Evolutionary conservation across 2,797 vertebrate genomes (phyloP), one percentile per base, ranked within the genome.

Genomic region (Dermochelys coriacea): DNA sequence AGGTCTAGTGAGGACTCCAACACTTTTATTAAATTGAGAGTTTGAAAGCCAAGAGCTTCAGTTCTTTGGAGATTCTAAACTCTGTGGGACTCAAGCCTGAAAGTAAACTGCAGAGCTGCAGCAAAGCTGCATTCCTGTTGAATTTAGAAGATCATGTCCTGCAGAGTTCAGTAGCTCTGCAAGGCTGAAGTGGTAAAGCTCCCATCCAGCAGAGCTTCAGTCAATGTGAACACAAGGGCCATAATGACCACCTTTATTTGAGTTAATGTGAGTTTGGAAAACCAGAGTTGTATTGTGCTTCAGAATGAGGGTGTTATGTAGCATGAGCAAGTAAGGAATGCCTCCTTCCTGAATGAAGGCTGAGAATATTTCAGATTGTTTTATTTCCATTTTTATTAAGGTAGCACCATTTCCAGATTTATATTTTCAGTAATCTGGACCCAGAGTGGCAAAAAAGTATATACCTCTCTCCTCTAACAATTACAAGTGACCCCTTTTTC

Each of bases 181-280:
- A 29, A 50, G 34, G 11, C 79, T 71, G n/a, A 41, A 31, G 84
- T 91, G n/a, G n/a, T 81, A 79, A 41, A 84, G 51, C 51, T 25
- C 2, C 8, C 49, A 31, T 37, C 9, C n/a, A 89, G 55, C 81
- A 57, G 51, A 86, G n/a, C 45, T 89, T 83, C 86, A 91, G 52
- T 74, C 12, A 52, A 12, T 71, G 71, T 37, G 75, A 77, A 96
- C 85, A 51, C 45, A 82, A 55, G 52, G 82, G 85, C 45, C n/a
- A 5, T 49, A 89, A n/a, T 27, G 21, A 47, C 94, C 54, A 61
- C 29, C 93, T 52, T 50, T 86, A 50, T 61, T 75, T 8, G 87
- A 87, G 91, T 92, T 95, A 92, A 21, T 31, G 37, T 3, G 12
- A 88, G 29, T 88, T 80, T 92, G 59, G 64, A 85, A 97, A 94